Evolutionary conservation across 2,113 vertebrate species (phyloP).

Genomic region (Halichoeres trimaculatus): DNA sequence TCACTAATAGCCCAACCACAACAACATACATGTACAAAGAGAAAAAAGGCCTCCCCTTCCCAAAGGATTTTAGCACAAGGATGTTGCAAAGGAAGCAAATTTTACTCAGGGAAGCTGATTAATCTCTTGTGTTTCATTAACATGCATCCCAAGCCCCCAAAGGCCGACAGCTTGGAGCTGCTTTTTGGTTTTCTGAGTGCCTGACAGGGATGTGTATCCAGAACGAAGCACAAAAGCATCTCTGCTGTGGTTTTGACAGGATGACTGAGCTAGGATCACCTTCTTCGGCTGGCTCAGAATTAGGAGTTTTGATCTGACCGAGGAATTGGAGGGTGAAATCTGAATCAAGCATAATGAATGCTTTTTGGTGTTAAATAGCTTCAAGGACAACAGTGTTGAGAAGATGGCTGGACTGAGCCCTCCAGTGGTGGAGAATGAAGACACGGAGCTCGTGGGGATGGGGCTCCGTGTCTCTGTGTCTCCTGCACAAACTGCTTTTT

Average conservation of each 20-base stretch:
- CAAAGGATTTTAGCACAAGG: background rate
- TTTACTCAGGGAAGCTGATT: constrained; percentile 64
- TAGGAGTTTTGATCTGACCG: background rate
- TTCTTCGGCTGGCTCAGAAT: background rate
- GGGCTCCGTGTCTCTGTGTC: constrained; percentile 59
- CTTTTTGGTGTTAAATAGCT: constrained; percentile 13
- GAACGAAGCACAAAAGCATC: background rate
- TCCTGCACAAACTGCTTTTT: constrained; percentile 61
- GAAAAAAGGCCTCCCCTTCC: constrained; percentile 15
- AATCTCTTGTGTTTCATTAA: constrained; percentile 77
- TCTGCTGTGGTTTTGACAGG: background rate
- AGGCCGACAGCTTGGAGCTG: constrained; percentile 22
- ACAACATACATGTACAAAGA: constrained; percentile 8
- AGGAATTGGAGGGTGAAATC: background rate
- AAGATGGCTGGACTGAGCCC: background rate
- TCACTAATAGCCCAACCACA: background rate
- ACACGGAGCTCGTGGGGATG: constrained; percentile 48
- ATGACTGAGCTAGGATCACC: background rate
- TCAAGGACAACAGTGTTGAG: background rate
- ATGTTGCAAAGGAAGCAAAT: constrained; percentile 63
- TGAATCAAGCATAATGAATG: background rate
- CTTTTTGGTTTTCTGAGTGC: constrained; percentile 34
- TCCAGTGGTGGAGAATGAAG: background rate
- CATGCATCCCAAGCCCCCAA: constrained; percentile 28
- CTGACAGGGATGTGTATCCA: background rate